Evolutionary conservation across 2,113 vertebrate species (phyloP).

Genomic region (Semnornis frantzii): DNA sequence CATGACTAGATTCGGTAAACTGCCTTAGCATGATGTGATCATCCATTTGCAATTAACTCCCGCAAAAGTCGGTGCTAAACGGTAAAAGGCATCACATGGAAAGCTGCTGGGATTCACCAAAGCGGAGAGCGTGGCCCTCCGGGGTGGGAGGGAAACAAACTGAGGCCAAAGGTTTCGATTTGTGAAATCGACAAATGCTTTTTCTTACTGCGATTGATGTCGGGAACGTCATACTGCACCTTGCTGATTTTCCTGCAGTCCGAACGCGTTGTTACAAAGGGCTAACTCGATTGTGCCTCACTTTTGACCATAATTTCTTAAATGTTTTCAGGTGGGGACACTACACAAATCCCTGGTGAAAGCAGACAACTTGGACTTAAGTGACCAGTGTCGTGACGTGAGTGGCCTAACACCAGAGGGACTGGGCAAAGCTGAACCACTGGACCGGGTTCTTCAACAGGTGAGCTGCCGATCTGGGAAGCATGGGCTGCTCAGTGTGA

Average conservation of each 20-base stretch:
- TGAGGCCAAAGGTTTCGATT: neutral
- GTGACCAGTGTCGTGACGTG: slow-evolving; percentile 87
- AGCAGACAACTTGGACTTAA: slow-evolving; percentile 89
- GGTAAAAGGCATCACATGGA: neutral
- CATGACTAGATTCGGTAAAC: neutral
- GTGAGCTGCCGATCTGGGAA: slow-evolving; percentile 73
- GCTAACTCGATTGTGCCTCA: neutral
- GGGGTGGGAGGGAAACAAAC: neutral
- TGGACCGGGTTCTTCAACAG: slow-evolving; percentile 91
- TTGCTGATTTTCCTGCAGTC: neutral
- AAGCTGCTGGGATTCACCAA: neutral
- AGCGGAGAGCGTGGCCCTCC: neutral
- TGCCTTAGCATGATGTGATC: neutral
- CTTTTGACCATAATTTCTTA: neutral
- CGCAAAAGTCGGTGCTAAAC: neutral
- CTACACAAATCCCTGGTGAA: slow-evolving; percentile 90
- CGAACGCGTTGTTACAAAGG: neutral
- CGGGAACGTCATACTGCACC: neutral
- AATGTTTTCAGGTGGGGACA: slow-evolving; percentile 86
- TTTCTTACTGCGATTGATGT: neutral
- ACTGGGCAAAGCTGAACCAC: slow-evolving; percentile 85
- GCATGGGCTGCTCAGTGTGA: neutral
- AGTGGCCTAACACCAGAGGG: slow-evolving; percentile 87
- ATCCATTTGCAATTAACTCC: neutral
- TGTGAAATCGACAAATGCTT: slow-evolving; percentile 41